These are phyloP conservation scores for Triplophysa dalaica DNA, from an alignment of 2,113 vertebrate species.

Conservation along the genomic window DNA sequence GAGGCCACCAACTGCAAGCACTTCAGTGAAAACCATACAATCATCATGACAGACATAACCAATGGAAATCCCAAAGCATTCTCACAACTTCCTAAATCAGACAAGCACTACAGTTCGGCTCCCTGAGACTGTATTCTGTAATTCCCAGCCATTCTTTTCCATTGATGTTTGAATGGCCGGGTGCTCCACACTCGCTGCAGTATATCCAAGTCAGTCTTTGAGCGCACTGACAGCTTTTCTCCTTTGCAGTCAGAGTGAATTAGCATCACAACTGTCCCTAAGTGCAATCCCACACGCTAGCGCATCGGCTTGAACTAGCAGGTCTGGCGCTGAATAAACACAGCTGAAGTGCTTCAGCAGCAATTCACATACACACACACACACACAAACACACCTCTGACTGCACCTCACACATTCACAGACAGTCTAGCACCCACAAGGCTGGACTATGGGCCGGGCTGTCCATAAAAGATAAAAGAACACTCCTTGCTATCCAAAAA, in stretches of 20 bases:
- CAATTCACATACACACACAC: conserved; percentile 39
- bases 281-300: conserved; percentile 62
- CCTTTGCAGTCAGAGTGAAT: conserved; percentile 48
- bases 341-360: conserved; percentile 52
- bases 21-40: neutral
- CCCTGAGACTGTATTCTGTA: conserved; percentile 1
- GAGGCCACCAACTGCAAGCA: neutral
- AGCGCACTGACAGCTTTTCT: conserved; percentile 45
- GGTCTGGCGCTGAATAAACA: conserved; percentile 64
- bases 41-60: neutral
- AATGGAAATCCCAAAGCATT: neutral
- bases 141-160: neutral
- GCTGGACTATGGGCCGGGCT: conserved; percentile 4
- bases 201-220: conserved; percentile 26
- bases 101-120: neutral
- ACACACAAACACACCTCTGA: conserved; percentile 23
- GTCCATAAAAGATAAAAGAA: conserved; percentile 33
- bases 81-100: conserved; percentile 2
- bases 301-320: conserved; percentile 61
- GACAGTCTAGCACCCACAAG: conserved; percentile 24
- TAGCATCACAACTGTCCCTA: conserved; percentile 54
- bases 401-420: conserved; percentile 41
- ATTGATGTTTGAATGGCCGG: conserved; percentile 34
- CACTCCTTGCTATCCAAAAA: conserved; percentile 24
- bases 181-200: conserved; percentile 13